These are phyloP conservation scores for Ceyx margarethae DNA, from an alignment of 2,113 vertebrate genomes.

Conservation along the genomic window DNA sequence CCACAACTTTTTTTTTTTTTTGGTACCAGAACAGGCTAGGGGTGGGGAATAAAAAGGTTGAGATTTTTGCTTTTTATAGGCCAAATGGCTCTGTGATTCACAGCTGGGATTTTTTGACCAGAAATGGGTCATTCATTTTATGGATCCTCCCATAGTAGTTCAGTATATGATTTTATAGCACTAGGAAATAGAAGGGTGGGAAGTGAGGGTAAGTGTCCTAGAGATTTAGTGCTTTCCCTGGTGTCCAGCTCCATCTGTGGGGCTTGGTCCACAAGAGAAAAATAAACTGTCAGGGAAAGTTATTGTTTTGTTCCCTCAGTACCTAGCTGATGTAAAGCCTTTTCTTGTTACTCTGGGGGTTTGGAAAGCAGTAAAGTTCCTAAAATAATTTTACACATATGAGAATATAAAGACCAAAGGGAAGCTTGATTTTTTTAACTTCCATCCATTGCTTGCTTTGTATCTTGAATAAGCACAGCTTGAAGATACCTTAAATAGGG, in stretches of 20 bases:
- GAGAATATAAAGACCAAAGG: neutral
- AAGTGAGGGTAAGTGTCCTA: neutral
- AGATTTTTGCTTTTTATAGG: constrained; percentile 1
- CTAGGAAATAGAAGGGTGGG: neutral
- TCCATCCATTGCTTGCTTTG: neutral
- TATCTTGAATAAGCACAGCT: neutral
- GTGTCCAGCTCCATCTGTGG: neutral
- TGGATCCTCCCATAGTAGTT: constrained; percentile 14
- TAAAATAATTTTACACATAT: neutral
- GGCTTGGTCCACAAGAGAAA: neutral
- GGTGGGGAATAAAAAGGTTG: neutral
- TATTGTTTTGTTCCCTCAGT: neutral
- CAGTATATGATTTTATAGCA: neutral
- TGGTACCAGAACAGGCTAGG: neutral
- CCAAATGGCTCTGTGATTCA: neutral
- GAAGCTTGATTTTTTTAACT: neutral
- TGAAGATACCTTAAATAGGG: neutral
- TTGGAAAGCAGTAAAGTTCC: neutral
- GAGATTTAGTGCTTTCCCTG: neutral
- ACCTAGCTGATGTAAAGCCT: neutral
- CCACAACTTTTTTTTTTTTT: neutral
- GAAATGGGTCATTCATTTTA: constrained; percentile 31
- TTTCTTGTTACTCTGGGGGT: neutral
- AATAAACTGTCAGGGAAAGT: neutral
- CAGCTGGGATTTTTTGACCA: constrained; percentile 30